A percentile compares a stretch with the other conserved stretches of the same genome.
Conservation (phyloP, 92 coral and sea anemone genomes). For the Isaurus tuberculatus region DNA sequence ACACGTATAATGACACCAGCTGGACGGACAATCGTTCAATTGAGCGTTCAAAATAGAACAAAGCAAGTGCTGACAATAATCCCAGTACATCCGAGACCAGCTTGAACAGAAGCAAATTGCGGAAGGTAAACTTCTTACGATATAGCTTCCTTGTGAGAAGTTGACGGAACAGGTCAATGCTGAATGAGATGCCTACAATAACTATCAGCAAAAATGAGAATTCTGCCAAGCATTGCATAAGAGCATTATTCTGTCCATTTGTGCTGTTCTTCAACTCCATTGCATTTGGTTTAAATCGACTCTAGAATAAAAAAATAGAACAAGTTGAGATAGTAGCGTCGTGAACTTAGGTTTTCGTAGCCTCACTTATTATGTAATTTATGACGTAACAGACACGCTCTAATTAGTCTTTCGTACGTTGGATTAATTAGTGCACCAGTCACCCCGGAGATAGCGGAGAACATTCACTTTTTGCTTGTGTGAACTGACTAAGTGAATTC, state of each 20-base stretch:
- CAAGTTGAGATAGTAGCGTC: neutral
- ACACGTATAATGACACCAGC: neutral
- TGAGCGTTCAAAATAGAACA: neutral
- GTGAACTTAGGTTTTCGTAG: too few species aligned
- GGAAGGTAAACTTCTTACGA: neutral
- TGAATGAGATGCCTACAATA: neutral
- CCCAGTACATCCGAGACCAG: conserved; percentile 16
- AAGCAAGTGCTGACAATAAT: neutral
- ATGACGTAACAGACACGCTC: too few species aligned
- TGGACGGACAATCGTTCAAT: neutral
- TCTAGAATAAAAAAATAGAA: neutral
- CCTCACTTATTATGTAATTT: too few species aligned
- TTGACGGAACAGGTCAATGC: neutral
- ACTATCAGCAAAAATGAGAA: neutral
- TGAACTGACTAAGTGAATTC: too few species aligned
- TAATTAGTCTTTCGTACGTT: too few species aligned
- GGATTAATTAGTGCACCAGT: too few species aligned
- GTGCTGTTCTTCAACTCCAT: neutral
- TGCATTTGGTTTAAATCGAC: neutral
- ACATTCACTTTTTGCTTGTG: too few species aligned
- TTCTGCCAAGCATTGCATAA: neutral
- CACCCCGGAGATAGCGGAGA: too few species aligned
- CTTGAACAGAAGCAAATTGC: conserved; percentile 14
- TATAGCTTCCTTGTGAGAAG: neutral
- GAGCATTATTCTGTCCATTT: neutral